phyloP scores from a whole-genome alignment of 2,888 invertebrate species.

The Drosophila limbata region DNA sequence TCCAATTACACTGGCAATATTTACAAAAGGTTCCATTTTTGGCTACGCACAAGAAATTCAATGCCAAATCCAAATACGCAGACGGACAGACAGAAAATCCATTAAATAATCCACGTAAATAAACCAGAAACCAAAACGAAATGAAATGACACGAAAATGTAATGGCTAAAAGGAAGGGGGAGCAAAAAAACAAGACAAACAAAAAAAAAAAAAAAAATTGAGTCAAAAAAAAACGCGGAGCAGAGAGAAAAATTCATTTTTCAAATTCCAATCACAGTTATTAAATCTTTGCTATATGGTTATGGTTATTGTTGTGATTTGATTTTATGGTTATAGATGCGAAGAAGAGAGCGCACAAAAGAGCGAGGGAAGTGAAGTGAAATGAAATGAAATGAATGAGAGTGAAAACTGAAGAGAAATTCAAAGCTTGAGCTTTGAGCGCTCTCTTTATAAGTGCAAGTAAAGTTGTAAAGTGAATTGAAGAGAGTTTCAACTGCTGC shows the following conservation, averaged over 20 bases:
- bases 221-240: conserved; percentile 24
- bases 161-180: conserved; percentile 11
- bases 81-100: conserved; percentile 52
- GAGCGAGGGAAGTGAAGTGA: not conserved
- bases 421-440: conserved; percentile 16
- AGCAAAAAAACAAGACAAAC: conserved; percentile 41
- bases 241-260: conserved; percentile 69
- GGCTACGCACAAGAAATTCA: conserved; percentile 60
- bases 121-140: conserved; percentile 50
- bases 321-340: conserved; percentile 78
- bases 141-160: conserved; percentile 57
- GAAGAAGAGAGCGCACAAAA: not conserved
- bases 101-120: conserved; percentile 80
- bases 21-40: conserved; percentile 52
- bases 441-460: conserved; percentile 34
- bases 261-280: conserved; percentile 79
- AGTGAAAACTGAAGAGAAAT: conserved; percentile 17
- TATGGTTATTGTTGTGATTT: conserved; percentile 80
- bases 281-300: conserved; percentile 80
- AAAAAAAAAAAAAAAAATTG: conserved; percentile 27
- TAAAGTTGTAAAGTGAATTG: not conserved
- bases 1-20: conserved; percentile 73
- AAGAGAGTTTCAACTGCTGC: conserved; percentile 29
- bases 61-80: conserved; percentile 60
- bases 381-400: not conserved